These are phyloP conservation scores for Rhamphomyia laevipes DNA, from an alignment of 2,888 invertebrate species.

Conservation along the genomic window DNA sequence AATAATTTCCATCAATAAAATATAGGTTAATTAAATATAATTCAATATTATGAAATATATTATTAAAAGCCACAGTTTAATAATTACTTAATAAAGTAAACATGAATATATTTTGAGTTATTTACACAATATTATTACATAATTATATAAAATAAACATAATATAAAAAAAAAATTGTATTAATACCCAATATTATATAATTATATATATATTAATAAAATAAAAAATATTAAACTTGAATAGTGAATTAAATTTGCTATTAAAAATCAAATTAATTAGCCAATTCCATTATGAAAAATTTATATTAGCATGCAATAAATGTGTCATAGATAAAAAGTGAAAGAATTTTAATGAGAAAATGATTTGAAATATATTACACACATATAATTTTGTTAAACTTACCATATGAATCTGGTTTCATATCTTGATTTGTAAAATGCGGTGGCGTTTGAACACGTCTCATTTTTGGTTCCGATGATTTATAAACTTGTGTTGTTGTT, in stretches of 20 bases:
- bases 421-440: conserved; percentile 20
- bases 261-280: conserved; percentile 16
- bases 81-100: too few species aligned
- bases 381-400: conserved; percentile 14
- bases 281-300: conserved; percentile 14
- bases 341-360: conserved; percentile 2
- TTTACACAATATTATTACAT: too few species aligned
- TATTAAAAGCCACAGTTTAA: too few species aligned
- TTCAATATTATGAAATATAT: too few species aligned
- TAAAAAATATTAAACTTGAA: conserved; percentile 11
- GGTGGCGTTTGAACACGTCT: conserved; percentile 30
- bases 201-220: conserved; percentile 10
- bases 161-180: too few species aligned
- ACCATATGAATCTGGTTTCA: conserved; percentile 31
- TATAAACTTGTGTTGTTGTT: conserved; percentile 28
- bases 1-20: too few species aligned
- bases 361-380: background rate
- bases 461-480: conserved; percentile 34
- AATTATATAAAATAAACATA: too few species aligned
- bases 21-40: too few species aligned
- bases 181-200: conserved; percentile 4
- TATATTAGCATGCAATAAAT: conserved; percentile 10
- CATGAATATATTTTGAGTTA: too few species aligned
- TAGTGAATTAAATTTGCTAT: background rate
- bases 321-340: background rate